Base-by-base conservation (phyloP, 2,113 vertebrate species). In the Excalfactoria chinensis region DNA sequence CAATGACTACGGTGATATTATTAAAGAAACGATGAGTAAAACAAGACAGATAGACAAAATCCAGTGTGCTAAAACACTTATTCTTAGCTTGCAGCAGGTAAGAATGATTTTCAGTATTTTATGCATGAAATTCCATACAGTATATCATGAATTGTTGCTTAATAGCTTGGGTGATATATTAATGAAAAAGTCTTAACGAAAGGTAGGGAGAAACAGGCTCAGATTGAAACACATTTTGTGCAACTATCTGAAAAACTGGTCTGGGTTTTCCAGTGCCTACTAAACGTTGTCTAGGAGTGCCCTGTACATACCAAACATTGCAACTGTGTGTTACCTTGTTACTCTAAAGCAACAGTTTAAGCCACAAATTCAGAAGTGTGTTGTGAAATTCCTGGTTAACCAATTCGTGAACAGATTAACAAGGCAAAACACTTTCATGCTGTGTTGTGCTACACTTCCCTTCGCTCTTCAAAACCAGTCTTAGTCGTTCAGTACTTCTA, bases 21-120 rank as follows among this genome's bases (percentile, higher is more conserved):
- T 99, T 97, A 99, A 99, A 97, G 99, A 99, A 98, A 99, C 99
- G 0, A 99, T 99, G 99, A 99, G 99, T 97, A 99, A 99, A 97
- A 99, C 99, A 60, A 98, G 99, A 91, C 99, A 99, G 96, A 99
- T 99, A 70, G 99, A 99, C 96, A 99, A 99, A 98, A 99, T 99
- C 96, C 99, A 99, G 62, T 99, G 99, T 98, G 99, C 99, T 96
- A 99, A 99, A 97, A 99, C 99, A 0, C 98, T 99, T 93, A 99
- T 99, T 97, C 98, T 99, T 97, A 99, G 99, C 97, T 98, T 99
- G 95, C 99, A 99, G 96, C 99, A 99, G 99, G 99, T 99, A 97
- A 96, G 98, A 85, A 77, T 40, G 14, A 21, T 77, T 83, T 60
- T 56, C 12, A 17, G 1, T 71, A 12, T 32, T 83, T 30, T 43